These are phyloP conservation scores for Podilymbus podiceps DNA, from an alignment of 2,113 vertebrate species.

Conservation along the genomic window DNA sequence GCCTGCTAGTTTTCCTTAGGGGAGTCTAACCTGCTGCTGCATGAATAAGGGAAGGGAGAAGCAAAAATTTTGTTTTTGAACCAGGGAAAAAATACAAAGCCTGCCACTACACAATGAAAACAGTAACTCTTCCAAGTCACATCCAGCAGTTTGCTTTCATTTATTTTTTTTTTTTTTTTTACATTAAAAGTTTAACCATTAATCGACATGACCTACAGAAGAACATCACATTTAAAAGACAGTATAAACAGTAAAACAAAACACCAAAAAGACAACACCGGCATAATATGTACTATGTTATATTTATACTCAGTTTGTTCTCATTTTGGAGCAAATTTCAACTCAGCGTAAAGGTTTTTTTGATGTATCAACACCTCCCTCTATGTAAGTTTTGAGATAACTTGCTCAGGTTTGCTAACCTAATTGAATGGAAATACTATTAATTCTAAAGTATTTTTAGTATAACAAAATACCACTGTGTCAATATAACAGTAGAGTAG, in stretches of 20 bases:
- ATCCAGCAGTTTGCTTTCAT: background rate
- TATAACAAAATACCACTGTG: background rate
- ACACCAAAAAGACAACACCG: background rate
- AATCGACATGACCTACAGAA: background rate
- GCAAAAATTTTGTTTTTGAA: background rate
- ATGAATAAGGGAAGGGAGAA: background rate
- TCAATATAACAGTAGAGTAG: background rate
- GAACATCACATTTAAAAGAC: background rate
- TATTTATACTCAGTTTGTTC: background rate
- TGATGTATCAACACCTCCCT: background rate
- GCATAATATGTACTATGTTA: background rate
- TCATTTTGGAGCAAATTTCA: background rate
- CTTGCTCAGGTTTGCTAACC: background rate
- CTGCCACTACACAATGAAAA: background rate
- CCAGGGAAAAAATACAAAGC: background rate
- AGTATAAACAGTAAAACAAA: background rate
- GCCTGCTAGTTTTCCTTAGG: background rate
- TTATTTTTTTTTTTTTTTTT: accelerated
- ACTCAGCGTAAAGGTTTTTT: background rate
- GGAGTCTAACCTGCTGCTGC: background rate
- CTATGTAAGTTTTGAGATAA: background rate
- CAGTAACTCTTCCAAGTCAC: background rate
- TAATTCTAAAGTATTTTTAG: background rate
- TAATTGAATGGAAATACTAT: too few species aligned
- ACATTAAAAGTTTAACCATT: background rate